These are phyloP conservation scores for Coccyzus lansbergi DNA, from an alignment of 2,797 vertebrate species.

Conservation along the genomic window DNA sequence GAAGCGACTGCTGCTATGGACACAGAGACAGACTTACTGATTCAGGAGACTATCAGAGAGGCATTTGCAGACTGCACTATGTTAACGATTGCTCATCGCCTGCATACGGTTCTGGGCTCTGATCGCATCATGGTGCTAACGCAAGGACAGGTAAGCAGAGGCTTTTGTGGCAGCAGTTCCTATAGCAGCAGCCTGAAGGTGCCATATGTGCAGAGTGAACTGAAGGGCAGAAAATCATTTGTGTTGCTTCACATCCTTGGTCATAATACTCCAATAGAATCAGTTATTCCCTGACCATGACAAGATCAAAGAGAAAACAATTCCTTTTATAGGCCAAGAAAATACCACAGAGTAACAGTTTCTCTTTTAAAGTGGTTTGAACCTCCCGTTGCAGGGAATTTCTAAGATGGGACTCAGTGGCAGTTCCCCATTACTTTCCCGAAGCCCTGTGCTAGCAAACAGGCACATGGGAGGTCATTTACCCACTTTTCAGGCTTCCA, in stretches of 20 bases:
- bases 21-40: conserved; percentile 88
- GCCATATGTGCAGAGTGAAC: not conserved
- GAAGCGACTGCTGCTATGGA: conserved; percentile 97
- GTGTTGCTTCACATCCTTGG: not conserved
- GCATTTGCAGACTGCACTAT: conserved; percentile 92
- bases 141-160: conserved; percentile 87
- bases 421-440: not conserved
- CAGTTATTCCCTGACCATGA: not conserved
- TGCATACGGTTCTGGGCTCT: conserved; percentile 89
- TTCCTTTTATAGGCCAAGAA: not conserved
- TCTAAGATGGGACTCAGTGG: not conserved
- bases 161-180: not conserved
- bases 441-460: not conserved
- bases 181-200: not conserved
- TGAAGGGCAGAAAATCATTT: not conserved
- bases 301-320: not conserved
- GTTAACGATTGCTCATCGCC: conserved; percentile 90
- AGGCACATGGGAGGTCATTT: not conserved
- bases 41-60: conserved; percentile 92
- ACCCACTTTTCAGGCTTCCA: not conserved
- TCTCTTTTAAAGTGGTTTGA: not conserved
- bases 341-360: not conserved
- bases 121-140: conserved; percentile 94
- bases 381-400: not conserved
- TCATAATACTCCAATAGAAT: not conserved